Conservation (phyloP, 2,113 vertebrate genomes). For the Tupaia tana region DNA sequence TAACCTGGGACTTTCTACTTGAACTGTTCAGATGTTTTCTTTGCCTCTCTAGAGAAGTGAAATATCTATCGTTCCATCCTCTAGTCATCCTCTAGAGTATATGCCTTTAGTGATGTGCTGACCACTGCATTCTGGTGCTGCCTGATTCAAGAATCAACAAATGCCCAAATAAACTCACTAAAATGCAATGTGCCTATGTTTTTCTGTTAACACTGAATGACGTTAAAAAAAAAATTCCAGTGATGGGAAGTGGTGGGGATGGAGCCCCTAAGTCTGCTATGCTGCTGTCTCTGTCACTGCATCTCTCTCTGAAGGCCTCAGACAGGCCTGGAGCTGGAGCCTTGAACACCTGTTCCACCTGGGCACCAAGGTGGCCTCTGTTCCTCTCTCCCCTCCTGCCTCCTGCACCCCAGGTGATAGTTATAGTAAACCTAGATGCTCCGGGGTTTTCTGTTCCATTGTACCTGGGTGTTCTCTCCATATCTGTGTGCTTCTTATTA, state of each 20-base stretch:
- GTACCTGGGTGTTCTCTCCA: neutral
- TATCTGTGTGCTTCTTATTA: neutral
- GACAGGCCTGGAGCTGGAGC: no score
- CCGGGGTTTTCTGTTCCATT: neutral
- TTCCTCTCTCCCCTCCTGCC: no score
- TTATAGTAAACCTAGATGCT: neutral
- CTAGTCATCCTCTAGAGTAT: no score
- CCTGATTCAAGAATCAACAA: neutral
- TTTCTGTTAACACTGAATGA: neutral
- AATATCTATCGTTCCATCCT: no score
- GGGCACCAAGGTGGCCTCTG: neutral
- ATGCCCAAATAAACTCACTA: neutral
- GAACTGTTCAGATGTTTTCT: neutral
- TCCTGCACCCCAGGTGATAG: neutral
- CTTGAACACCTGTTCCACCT: fast-evolving
- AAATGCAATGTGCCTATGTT: neutral
- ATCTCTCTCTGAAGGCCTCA: neutral
- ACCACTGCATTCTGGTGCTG: neutral
- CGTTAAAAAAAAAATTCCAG: neutral
- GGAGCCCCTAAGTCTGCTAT: neutral
- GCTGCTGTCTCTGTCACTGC: neutral
- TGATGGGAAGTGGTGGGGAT: neutral
- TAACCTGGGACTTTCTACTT: neutral
- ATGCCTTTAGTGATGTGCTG: no score
- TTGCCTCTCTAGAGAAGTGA: no score